These are phyloP conservation scores for Proisotoma minuta DNA, from an alignment of 2,888 invertebrate species.

Conservation along the genomic window DNA sequence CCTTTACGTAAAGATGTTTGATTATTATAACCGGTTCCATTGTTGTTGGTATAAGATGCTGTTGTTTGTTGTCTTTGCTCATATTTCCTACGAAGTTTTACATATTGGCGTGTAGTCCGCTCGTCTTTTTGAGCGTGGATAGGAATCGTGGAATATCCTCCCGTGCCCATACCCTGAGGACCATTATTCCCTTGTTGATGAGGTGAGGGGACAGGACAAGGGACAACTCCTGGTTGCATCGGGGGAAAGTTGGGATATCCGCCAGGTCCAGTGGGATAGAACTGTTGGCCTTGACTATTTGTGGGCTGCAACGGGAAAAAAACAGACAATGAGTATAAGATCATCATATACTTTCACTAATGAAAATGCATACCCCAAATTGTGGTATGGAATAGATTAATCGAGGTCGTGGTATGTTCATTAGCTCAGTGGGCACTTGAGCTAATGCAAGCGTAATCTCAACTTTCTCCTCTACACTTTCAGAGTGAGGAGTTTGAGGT, in stretches of 20 bases:
- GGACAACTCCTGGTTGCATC: slow-evolving; percentile 41
- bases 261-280: slow-evolving; percentile 43
- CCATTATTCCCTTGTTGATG: slow-evolving; percentile 30
- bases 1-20: slow-evolving; percentile 55
- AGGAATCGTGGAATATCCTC: slow-evolving; percentile 35
- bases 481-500: no score
- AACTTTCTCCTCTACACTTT: no score
- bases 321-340: no score
- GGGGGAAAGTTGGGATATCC: slow-evolving; percentile 40
- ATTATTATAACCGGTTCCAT: slow-evolving; percentile 29
- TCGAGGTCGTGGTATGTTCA: slow-evolving; percentile 1
- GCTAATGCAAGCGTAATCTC: neutral
- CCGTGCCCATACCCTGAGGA: slow-evolving; percentile 12
- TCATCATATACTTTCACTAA: neutral
- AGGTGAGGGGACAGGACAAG: slow-evolving; percentile 42
- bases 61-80: slow-evolving; percentile 59
- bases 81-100: slow-evolving; percentile 70
- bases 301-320: slow-evolving; percentile 37
- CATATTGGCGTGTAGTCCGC: slow-evolving; percentile 69
- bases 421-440: slow-evolving; percentile 4
- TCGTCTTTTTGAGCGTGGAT: slow-evolving; percentile 64
- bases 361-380: neutral
- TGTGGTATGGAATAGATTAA: neutral
- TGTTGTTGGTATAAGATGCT: slow-evolving; percentile 15
- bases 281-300: slow-evolving; percentile 44